These are phyloP conservation scores for Danionella cerebrum DNA, from an alignment of 2,113 vertebrate genomes.

Conservation along the genomic window DNA sequence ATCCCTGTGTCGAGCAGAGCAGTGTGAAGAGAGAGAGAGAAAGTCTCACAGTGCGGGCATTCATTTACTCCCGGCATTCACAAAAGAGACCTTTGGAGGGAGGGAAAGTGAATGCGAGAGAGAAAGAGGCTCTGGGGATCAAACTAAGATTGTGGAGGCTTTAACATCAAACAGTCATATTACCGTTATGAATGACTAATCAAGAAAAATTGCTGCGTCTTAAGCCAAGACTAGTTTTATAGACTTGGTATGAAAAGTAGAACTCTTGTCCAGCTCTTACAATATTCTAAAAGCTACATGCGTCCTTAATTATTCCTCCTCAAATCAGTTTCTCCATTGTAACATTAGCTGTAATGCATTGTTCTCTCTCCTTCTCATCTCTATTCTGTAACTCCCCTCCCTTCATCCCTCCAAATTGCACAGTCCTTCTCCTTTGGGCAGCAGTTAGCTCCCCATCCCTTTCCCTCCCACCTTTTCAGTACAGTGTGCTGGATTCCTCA, in stretches of 20 bases:
- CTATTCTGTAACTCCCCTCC: background rate
- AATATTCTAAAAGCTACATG: background rate
- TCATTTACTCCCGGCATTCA: conserved; percentile 61
- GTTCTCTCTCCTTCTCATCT: background rate
- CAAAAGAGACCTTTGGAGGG: conserved; percentile 53
- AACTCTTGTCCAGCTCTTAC: background rate
- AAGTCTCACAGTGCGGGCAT: conserved; percentile 70
- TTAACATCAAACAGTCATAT: conserved; percentile 23
- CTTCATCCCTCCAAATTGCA: conserved; percentile 25
- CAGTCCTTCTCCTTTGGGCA: conserved; percentile 38
- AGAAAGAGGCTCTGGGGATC: background rate
- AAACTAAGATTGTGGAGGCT: conserved; percentile 24
- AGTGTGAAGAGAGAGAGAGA: conserved; percentile 53
- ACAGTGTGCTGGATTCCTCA: conserved; percentile 45
- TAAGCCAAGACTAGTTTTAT: background rate
- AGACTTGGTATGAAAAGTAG: background rate
- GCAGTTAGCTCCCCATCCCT: conserved; percentile 23
- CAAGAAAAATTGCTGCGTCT: background rate
- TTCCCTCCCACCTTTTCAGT: conserved; percentile 25
- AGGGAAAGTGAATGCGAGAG: conserved; percentile 17
- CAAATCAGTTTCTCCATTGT: background rate
- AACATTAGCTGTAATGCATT: background rate
- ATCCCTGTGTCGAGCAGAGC: conserved; percentile 64
- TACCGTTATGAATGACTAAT: conserved; percentile 15
- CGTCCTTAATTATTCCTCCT: background rate